Conservation (phyloP, 92 coral and sea anemone species). For the Palythoa heliodiscus region DNA sequence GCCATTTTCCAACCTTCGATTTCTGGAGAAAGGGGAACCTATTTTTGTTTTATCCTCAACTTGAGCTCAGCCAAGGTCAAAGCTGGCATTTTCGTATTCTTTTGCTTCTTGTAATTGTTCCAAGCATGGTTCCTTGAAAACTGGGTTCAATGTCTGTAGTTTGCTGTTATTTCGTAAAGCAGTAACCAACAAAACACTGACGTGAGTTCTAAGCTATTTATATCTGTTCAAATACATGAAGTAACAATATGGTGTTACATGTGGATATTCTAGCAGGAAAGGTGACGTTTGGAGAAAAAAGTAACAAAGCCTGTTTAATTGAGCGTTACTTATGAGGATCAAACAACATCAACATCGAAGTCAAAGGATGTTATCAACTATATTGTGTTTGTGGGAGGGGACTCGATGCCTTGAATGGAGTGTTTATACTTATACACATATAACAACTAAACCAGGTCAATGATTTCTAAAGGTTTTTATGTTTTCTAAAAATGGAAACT, state of each 20-base stretch:
- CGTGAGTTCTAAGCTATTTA: constrained; percentile 17
- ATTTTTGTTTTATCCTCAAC: not conserved
- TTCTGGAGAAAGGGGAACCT: not conserved
- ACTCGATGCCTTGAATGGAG: not conserved
- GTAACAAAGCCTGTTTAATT: not conserved
- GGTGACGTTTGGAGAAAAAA: not conserved
- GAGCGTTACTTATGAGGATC: constrained; percentile 8
- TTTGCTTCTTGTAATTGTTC: not conserved
- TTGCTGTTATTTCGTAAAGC: too few relatives aligned
- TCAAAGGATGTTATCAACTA: not conserved
- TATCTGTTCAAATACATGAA: not conserved
- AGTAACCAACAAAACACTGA: not conserved
- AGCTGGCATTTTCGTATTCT: not conserved
- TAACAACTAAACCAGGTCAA: not conserved
- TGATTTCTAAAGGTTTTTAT: not conserved
- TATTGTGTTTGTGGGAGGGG: constrained; percentile 18
- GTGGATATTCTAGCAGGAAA: not conserved
- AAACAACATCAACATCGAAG: constrained; percentile 16
- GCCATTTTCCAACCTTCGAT: not conserved
- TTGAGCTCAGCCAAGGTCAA: not conserved
- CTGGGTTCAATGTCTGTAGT: not conserved
- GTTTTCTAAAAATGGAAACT: not conserved
- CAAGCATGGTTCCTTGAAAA: not conserved
- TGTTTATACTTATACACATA: constrained; percentile 21
- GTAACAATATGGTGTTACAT: constrained; percentile 1